These are phyloP conservation scores for Theretra japonica DNA, from an alignment of 2,888 invertebrate genomes.

Conservation along the genomic window DNA sequence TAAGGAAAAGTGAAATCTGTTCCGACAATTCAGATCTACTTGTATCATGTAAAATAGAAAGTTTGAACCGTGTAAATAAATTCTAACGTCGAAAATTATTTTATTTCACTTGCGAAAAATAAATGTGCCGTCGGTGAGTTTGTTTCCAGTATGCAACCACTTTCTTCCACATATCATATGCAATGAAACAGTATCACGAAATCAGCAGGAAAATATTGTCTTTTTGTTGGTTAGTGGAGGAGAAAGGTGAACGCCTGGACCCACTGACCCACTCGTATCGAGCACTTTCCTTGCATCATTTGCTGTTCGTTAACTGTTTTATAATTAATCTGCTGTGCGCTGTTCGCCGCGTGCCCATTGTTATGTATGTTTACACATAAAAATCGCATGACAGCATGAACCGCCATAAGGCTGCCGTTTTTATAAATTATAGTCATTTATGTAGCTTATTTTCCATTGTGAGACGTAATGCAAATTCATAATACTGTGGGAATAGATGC, in stretches of 20 bases:
- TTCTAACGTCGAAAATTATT: conserved; percentile 42
- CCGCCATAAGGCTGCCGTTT: neutral
- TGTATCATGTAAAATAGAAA: conserved; percentile 25
- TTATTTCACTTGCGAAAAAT: conserved; percentile 35
- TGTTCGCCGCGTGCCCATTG: conserved; percentile 13
- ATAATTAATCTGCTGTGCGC: conserved; percentile 20
- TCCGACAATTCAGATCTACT: neutral
- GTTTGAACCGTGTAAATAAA: conserved; percentile 18
- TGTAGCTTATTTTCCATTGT: conserved; percentile 15
- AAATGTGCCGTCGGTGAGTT: neutral
- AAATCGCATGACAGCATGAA: conserved; percentile 9
- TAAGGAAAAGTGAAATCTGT: conserved; percentile 27
- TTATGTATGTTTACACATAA: conserved; percentile 18
- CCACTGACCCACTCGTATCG: conserved; percentile 70
- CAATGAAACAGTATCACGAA: conserved; percentile 59
- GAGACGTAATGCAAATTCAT: neutral
- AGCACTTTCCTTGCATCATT: conserved; percentile 73
- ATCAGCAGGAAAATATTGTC: conserved; percentile 51
- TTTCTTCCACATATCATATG: conserved; percentile 43
- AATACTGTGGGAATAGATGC: conserved; percentile 23
- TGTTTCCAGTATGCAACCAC: conserved; percentile 39
- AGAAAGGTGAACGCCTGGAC: conserved; percentile 73
- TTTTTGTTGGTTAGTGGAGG: conserved; percentile 43
- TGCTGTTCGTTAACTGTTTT: conserved; percentile 48
- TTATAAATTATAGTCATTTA: conserved; percentile 7